phyloP scores from a whole-genome alignment of 2,797 vertebrate species.

The Carapus acus region DNA sequence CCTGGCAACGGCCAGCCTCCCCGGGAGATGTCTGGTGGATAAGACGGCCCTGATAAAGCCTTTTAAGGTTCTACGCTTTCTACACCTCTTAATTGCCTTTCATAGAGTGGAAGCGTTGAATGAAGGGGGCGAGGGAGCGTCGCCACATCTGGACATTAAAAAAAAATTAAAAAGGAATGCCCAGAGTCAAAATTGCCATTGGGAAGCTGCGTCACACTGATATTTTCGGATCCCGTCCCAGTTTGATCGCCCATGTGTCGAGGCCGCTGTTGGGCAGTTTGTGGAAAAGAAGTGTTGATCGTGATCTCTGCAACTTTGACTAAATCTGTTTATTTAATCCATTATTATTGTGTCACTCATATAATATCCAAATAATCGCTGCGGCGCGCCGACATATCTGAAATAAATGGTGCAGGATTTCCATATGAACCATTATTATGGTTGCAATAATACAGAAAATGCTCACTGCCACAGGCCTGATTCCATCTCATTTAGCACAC shows the following conservation, averaged over 20 bases:
- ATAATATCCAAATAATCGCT: too few relatives aligned
- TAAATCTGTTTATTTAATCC: too few relatives aligned
- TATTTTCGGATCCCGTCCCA: slow-evolving; percentile 34
- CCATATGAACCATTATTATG: too few relatives aligned
- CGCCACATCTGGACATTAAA: slow-evolving; percentile 29
- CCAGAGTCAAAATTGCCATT: slow-evolving; percentile 37
- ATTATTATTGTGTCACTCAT: too few relatives aligned
- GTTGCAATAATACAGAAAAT: too few relatives aligned
- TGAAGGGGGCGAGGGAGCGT: slow-evolving; percentile 24
- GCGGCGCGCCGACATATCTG: too few relatives aligned
- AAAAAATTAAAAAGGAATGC: slow-evolving; percentile 32
- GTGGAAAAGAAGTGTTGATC: slow-evolving; percentile 44
- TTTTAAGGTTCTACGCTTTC: slow-evolving; percentile 74
- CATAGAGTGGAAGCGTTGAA: slow-evolving; percentile 60
- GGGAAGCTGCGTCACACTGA: slow-evolving; percentile 39
- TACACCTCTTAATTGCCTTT: slow-evolving; percentile 72
- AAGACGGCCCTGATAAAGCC: slow-evolving; percentile 77
- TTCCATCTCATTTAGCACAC: too few relatives aligned
- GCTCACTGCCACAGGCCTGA: too few relatives aligned
- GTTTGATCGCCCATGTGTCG: slow-evolving; percentile 42
- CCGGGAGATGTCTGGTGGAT: slow-evolving; percentile 81
- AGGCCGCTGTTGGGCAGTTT: slow-evolving; percentile 33
- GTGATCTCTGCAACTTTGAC: too few relatives aligned
- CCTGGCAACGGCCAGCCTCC: slow-evolving; percentile 85
- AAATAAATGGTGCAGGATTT: too few relatives aligned